Base-by-base conservation (phyloP, 2,113 vertebrate genomes). In the Chunga burmeisteri region DNA sequence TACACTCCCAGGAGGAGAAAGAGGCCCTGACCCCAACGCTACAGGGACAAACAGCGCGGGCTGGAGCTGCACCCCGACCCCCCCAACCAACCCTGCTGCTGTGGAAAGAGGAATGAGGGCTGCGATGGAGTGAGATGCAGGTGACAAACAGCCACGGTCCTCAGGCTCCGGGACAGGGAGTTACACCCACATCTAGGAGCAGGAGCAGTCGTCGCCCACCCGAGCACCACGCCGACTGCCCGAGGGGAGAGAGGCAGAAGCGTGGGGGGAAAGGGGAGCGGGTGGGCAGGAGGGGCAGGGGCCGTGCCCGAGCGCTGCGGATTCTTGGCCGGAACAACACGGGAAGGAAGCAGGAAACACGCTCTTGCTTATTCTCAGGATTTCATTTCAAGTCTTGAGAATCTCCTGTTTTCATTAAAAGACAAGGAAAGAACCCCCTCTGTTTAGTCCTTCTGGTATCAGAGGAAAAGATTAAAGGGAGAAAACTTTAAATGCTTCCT, bases 361-460 rank as follows among this genome's bases (percentile, higher is more conserved):
- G 70, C 67, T 61, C 78, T 73, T 2, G 40, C 84, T 78, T 95
- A 9, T 46, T 62, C 74, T 93, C 10, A 7, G 32, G 91, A 50
- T 86, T 95, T 88, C 52, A 62, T 91, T 94, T 85, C 50, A 81
- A 82, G 70, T 79, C 93, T 59, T 85, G 53, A 65, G 81, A 81
- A 77, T 91, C 95, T 91, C 87, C 50, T 94, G 78, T 90, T 97
- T 91, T 80, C 59, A 58, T 93, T 85, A 80, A 84, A 90, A 94
- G 83, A 53, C 74, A 91, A 92, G 81, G 32, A 90, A 95, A 91
- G 66, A 93, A 82, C 19, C 1, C 21, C 21, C 46, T n/a, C 49
- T 77, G 71, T 94, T 88, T 96, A 92, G 8, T 75, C 38, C 30
- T 78, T 25, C 47, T 94, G 88, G 44, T 82, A 94, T 36, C 62